Evolutionary conservation across 2,113 vertebrate species (phyloP).

Genomic region (Callipepla californica): DNA sequence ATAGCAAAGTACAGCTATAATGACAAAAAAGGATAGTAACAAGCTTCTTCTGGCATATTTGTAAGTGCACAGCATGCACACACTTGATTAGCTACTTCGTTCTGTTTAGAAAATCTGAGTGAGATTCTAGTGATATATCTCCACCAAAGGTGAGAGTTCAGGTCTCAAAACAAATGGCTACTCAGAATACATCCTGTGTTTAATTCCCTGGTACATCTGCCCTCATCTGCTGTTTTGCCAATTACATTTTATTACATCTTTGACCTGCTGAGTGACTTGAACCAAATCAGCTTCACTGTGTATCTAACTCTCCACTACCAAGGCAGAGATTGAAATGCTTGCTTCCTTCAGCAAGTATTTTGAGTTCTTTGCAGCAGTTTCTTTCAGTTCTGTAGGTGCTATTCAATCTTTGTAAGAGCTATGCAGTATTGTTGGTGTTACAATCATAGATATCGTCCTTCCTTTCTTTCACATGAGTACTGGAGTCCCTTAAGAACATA

Average conservation of each 20-base stretch:
- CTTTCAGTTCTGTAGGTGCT: neutral
- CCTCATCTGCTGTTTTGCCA: neutral
- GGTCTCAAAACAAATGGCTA: neutral
- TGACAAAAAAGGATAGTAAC: neutral
- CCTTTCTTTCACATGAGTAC: neutral
- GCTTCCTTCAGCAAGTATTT: neutral
- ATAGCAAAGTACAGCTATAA: neutral
- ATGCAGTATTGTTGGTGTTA: neutral
- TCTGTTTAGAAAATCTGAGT: neutral
- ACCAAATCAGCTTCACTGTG: neutral
- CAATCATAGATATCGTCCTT: neutral
- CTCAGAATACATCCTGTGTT: neutral
- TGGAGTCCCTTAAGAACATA: neutral
- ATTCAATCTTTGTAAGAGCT: neutral
- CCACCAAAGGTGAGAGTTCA: fast-evolving
- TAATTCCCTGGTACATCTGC: neutral
- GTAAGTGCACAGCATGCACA: neutral
- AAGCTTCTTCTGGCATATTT: neutral
- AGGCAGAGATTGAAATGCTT: neutral
- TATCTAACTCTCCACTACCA: neutral
- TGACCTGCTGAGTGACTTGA: neutral
- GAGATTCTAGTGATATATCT: neutral
- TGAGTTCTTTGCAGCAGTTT: neutral
- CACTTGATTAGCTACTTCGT: neutral
- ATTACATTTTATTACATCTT: neutral